Base-by-base conservation (phyloP, 2,888 invertebrate genomes). In the Scaptomyza caliginosa region DNA sequence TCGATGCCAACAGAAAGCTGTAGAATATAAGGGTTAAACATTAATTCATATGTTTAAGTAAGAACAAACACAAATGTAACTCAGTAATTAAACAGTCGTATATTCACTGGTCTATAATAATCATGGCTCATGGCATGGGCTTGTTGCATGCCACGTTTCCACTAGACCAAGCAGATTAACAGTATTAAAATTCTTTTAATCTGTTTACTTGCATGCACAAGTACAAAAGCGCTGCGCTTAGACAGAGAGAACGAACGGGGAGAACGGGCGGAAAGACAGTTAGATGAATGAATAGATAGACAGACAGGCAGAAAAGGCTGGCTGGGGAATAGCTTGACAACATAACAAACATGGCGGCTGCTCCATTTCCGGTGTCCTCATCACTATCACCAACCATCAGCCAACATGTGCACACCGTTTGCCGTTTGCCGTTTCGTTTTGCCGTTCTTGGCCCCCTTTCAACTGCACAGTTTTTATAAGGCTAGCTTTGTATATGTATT, bases 1-100 rank as follows among this genome's bases (percentile, higher is more conserved):
- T 95, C 95, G 11, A 96, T 92, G 1, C 95, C 94, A 62, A 96
- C 92, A 73, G 95, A 95, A 34, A 96, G 92, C 96, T 96, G 54
- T 21, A 24, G 2, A 16, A 23, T 23, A 42, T 8, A 17, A 43
- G 10, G 11, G 4, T 28, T 7, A 26, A 40, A 36, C 10, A 39
- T 60, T 6, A 30, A 2, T 8, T 46, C 13, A 24, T n/a, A n/a
- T n/a, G 2, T 4, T 17, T 8, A n/a, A n/a, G 11, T 16, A 24
- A 16, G 24, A 2, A 16, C 24, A 24, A 4, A 10, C 17, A 26
- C 8, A 6, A 43, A 43, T 26, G 13, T 17, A n/a, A n/a, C 21
- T 28, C 11, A 34, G 34, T 34, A 32, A 32, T 32, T 32, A 32
- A 21, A 23, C 2, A 13, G 7, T 52, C 10, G 16, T n/a, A 39